Conservation (phyloP, 1,140 invertebrate species). For the Drosophila sulfurigaster region DNA sequence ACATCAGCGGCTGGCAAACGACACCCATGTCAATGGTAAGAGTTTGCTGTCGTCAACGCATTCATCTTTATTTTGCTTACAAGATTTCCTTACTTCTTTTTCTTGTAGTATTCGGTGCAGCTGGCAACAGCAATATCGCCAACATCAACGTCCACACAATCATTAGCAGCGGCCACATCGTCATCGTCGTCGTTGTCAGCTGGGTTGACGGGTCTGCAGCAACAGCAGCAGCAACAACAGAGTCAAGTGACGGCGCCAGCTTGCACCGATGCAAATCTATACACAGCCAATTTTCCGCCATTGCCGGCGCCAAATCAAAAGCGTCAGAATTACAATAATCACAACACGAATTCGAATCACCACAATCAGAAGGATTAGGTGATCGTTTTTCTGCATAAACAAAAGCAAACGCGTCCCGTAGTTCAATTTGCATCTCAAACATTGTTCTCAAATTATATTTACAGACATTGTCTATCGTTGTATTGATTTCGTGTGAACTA, state of each 20-base stretch:
- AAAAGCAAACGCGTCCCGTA: neutral
- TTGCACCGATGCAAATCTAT: constrained; percentile 16
- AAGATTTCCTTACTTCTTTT: neutral
- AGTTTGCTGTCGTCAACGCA: neutral
- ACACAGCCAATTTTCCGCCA: constrained; percentile 48
- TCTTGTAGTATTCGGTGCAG: neutral
- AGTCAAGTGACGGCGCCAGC: constrained; percentile 24
- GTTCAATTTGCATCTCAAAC: neutral
- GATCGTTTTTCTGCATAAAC: constrained; percentile 2
- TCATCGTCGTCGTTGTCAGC: neutral
- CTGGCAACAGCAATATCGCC: neutral
- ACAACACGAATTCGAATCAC: neutral
- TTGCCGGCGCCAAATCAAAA: constrained; percentile 46
- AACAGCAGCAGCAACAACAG: neutral
- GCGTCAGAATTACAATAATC: constrained; percentile 7
- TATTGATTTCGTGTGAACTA: constrained; percentile 2
- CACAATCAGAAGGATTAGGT: constrained; percentile 19
- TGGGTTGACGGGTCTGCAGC: neutral
- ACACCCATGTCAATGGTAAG: constrained; percentile 3
- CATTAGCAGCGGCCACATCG: neutral
- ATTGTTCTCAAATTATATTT: constrained; percentile 26
- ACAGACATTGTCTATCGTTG: neutral
- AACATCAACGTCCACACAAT: neutral
- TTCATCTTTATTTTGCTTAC: neutral
- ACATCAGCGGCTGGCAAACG: constrained; percentile 15